Evolutionary conservation across 2,113 vertebrate species (phyloP), one percentile per base, ranked within the genome.

Genomic region (Alexandromys fortis): DNA sequence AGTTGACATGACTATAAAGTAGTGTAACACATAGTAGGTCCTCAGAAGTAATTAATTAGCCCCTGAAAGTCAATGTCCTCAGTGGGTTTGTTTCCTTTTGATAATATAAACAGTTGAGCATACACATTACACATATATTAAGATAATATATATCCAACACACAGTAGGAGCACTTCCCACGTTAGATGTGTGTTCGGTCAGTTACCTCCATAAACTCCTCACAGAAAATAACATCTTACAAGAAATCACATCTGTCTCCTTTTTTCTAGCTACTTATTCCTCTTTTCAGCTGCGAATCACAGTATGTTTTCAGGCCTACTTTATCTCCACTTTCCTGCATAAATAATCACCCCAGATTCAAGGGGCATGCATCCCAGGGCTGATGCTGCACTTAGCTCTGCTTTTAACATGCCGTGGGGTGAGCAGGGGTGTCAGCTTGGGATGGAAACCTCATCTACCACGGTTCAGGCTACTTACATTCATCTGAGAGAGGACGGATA

Each of bases 391-490:
- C 95, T 97, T 96, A 94, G 96, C 92, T 93, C 67, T 4, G 77
- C 86, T 91, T 91, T 91, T 94, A 89, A 89, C 91, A 76, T 76
- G 95, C 94, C 91, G 58, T 6, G 7, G 26, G 72, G 33, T 52
- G 45, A 86, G 87, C 92, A 77, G 78, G 52, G 30, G 76, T 77
- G 47, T 87, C 91, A 33, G 65, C 77, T 65, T 86, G 91, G 77
- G 76, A 96, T 90, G 94, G 96, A 96, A 97, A 94, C 83, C 78
- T 13, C 93, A 49, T 94, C 94, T 90, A 96, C 26, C 14, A 28
- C 78, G 96, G 95, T 81, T 98, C 72, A 88, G 95, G 97, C 98
- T 97, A 96, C 97, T 98, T 75, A 47, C 92, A 93, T 96, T 98
- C 77, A 78, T 98, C 45, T 90, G 58, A 96, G 72, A 73, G 95